These are phyloP conservation scores for Pterois miles DNA, from an alignment of 2,797 vertebrate genomes.

Conservation along the genomic window DNA sequence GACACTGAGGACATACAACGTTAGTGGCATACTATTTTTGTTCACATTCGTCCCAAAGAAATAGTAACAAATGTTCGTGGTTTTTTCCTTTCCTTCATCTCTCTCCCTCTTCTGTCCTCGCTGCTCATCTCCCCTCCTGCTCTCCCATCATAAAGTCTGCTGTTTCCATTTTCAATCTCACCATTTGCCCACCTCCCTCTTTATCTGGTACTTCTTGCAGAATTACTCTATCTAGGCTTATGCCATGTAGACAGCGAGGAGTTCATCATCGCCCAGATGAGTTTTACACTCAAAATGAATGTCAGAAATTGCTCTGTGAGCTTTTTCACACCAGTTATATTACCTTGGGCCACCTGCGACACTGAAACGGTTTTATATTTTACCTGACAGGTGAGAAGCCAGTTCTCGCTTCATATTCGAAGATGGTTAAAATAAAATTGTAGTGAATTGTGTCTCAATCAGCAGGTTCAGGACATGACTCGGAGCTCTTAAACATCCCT, in stretches of 20 bases:
- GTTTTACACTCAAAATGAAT: slow-evolving; percentile 18
- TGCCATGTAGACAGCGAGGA: background rate
- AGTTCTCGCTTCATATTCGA: background rate
- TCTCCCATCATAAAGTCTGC: background rate
- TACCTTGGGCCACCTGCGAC: slow-evolving; percentile 1
- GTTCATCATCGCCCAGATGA: slow-evolving; percentile 6
- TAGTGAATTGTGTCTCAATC: background rate
- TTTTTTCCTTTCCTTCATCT: background rate
- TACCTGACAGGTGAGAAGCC: background rate
- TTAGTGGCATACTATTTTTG: background rate
- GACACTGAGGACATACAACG: background rate
- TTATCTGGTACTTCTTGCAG: background rate
- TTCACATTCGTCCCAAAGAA: background rate
- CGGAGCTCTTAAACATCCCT: slow-evolving; percentile 19
- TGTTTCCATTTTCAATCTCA: background rate
- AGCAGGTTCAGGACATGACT: slow-evolving; percentile 40
- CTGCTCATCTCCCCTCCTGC: background rate
- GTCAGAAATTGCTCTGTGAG: slow-evolving; percentile 6
- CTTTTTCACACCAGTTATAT: slow-evolving; percentile 17
- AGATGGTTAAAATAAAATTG: background rate
- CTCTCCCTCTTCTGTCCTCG: background rate
- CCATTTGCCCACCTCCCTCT: background rate
- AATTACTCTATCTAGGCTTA: background rate
- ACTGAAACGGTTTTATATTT: slow-evolving; percentile 1
- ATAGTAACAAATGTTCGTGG: background rate